Evolutionary conservation across 37 sponge, comb jelly and placozoan species (phyloP).

Genomic region (Agelas oroides): DNA sequence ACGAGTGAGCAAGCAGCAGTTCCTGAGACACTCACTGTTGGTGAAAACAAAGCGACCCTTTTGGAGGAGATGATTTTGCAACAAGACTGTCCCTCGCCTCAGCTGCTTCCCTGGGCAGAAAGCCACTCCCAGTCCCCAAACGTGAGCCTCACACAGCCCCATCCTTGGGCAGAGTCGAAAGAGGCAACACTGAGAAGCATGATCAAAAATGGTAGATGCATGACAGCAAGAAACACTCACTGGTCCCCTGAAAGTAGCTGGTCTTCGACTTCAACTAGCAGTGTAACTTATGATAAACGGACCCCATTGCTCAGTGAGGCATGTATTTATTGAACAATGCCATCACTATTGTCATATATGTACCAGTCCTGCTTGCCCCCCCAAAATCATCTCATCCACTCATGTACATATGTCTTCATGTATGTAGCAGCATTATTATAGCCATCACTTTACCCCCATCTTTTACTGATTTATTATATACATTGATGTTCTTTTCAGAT

Average conservation of each 20-base stretch:
- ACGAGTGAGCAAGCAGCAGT: conserved; percentile 2
- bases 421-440: no score
- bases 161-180: conserved; percentile 86
- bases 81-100: conserved; percentile 69
- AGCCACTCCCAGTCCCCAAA: conserved; percentile 45
- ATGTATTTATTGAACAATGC: not conserved
- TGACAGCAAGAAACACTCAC: not conserved
- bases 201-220: not conserved
- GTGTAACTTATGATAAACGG: not conserved
- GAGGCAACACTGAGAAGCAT: conserved; percentile 41
- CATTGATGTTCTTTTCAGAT: no score
- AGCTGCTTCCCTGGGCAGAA: conserved; percentile 65
- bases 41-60: conserved; percentile 12
- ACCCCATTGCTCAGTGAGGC: not conserved
- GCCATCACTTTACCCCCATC: no score
- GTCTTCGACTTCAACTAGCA: conserved; percentile 26
- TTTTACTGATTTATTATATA: no score
- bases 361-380: no score
- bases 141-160: conserved; percentile 8
- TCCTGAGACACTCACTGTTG: conserved; percentile 3
- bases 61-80: conserved; percentile 47
- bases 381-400: no score
- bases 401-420: no score
- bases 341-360: not conserved
- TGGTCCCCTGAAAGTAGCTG: conserved; percentile 45